phyloP scores from a whole-genome alignment of 2,888 invertebrate species.

The Linnaemya vulpina region DNA sequence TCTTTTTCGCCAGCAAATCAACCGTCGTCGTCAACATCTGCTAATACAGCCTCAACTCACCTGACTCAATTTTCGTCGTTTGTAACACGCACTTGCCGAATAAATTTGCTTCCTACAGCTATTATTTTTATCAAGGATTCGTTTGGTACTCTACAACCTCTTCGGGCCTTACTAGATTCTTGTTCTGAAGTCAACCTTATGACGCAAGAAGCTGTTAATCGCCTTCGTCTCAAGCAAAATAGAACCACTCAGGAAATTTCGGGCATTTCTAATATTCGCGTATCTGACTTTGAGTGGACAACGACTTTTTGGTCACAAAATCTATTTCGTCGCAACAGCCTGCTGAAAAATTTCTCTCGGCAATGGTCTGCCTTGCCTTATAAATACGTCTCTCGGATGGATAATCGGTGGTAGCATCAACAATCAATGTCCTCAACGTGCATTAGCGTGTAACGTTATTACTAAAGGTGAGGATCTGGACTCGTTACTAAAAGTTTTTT shows the following conservation, averaged over 20 bases:
- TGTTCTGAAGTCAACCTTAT: conserved; percentile 25
- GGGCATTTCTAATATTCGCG: conserved; percentile 4
- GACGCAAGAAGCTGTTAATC: conserved; percentile 7
- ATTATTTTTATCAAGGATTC: conserved; percentile 47
- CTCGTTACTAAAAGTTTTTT: not conserved
- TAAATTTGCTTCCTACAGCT: conserved; percentile 26
- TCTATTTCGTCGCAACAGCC: conserved; percentile 28
- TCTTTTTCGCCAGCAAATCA: not conserved
- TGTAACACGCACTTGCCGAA: conserved; percentile 9
- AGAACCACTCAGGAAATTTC: conserved; percentile 8
- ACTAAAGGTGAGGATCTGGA: not conserved
- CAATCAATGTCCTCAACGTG: too few relatives aligned
- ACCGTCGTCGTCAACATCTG: too few relatives aligned
- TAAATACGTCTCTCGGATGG: conserved; percentile 2
- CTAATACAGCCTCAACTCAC: not conserved
- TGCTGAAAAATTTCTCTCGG: conserved; percentile 11
- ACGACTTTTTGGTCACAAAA: conserved; percentile 42
- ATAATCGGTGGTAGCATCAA: not conserved
- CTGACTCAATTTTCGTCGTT: not conserved
- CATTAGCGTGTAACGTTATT: conserved; percentile 8
- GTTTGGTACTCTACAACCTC: conserved; percentile 25
- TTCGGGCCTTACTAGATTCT: conserved; percentile 34
- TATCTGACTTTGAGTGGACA: conserved; percentile 32
- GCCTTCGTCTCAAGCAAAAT: conserved; percentile 11
- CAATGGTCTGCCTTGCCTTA: not conserved